These are phyloP conservation scores for Oscheius onirici DNA, from an alignment of 2,888 invertebrate genomes.

Conservation along the genomic window DNA sequence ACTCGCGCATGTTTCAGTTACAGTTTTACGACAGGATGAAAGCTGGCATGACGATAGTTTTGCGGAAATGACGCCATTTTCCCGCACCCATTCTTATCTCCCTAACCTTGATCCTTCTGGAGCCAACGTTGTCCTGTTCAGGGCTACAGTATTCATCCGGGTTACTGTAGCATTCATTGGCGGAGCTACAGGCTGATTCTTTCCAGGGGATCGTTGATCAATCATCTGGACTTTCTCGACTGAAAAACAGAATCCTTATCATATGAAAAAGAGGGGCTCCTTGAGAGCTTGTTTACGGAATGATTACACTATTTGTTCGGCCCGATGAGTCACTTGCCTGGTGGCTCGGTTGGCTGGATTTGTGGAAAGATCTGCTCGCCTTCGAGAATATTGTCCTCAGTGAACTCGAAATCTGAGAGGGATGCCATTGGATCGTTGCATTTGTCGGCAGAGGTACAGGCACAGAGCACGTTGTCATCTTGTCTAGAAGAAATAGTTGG, in stretches of 20 bases:
- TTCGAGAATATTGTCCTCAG: conserved; percentile 36
- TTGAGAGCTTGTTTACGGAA: background rate
- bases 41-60: too few species aligned
- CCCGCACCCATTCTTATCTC: too few species aligned
- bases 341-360: conserved; percentile 41
- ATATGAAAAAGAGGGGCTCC: background rate
- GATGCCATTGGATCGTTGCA: conserved; percentile 47
- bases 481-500: conserved; percentile 38
- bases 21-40: too few species aligned
- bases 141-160: too few species aligned
- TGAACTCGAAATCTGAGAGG: conserved; percentile 39
- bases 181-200: too few species aligned
- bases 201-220: too few species aligned
- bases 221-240: background rate
- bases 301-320: background rate
- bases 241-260: background rate
- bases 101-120: too few species aligned
- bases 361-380: conserved; percentile 48
- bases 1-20: too few species aligned
- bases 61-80: too few species aligned
- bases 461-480: conserved; percentile 39
- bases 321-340: background rate
- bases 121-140: too few species aligned
- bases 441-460: conserved; percentile 38
- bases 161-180: too few species aligned